A percentile compares a stretch with the other conserved stretches of the same genome.
Conservation (phyloP, 2,113 vertebrate species). For the Genyomyrus donnyi region DNA sequence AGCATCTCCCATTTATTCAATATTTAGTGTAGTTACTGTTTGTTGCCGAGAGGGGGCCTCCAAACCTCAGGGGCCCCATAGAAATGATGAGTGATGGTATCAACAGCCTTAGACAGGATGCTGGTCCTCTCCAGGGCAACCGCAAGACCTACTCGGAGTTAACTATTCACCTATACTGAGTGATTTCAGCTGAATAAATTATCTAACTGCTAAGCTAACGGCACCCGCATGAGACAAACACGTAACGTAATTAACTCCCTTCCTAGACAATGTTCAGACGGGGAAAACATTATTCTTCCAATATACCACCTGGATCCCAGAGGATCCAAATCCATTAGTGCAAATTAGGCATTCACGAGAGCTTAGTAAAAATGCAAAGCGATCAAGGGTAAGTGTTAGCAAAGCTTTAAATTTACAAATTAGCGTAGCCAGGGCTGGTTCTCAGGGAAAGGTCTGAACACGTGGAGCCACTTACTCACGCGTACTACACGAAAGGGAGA, state of each 20-base stretch:
- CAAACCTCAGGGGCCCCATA: background rate
- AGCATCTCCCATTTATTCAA: background rate
- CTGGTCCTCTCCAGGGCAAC: background rate
- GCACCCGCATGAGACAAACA: background rate
- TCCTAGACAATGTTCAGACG: background rate
- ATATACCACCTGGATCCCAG: constrained; percentile 16
- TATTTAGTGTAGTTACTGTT: background rate
- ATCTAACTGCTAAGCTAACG: background rate
- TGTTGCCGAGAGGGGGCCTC: background rate
- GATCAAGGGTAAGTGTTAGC: background rate
- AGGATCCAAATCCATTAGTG: constrained; percentile 19
- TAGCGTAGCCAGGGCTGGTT: background rate
- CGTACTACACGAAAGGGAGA: background rate
- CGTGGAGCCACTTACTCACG: background rate
- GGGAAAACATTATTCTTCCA: constrained; percentile 12
- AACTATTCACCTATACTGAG: background rate
- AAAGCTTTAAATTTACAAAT: background rate
- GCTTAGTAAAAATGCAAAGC: constrained; percentile 11
- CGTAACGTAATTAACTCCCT: background rate
- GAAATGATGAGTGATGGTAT: background rate
- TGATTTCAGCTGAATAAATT: background rate
- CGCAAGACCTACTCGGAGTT: background rate
- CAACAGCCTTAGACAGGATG: background rate
- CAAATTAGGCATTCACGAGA: constrained; percentile 15
- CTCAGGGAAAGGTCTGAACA: background rate